Evolutionary conservation across 2,797 vertebrate genomes (phyloP), one percentile per base, ranked within the genome.

Genomic region (Emys orbicularis): DNA sequence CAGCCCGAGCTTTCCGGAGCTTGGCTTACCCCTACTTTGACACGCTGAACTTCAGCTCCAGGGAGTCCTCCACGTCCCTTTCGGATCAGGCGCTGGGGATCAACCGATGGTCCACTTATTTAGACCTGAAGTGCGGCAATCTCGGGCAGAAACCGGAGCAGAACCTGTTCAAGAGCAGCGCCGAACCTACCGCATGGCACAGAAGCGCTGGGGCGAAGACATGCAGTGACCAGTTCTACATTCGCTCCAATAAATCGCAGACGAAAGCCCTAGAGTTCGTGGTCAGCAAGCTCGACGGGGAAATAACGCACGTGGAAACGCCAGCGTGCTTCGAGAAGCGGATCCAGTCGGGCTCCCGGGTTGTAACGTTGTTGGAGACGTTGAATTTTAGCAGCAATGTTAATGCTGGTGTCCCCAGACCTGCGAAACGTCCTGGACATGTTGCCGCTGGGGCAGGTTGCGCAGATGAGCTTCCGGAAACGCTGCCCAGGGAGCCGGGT

Each of bases 11-110:
- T 86, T 99, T 99, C 98, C 98, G 99, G 79, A 99, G 99, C 97
- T 98, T 99, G 65, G 99, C 99, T 12, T 99, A 99, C 96, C 99
- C 99, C 6, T 99, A 99, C 97, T 99, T 99, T 79, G 99, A 99
- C 97, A 99, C 99, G 41, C 98, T 99, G 81, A 98, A 98, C 97
- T 97, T 99, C 79, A 99, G 99, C 97, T 99, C 99, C 52, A 98
- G 99, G n/a, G 99, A 99, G 95, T 99, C 99, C 44, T 99, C 99
- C 19, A 85, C 99, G 88, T 98, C 98, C 1, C 97, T 98, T 54
- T 98, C 99, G 12, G 99, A 99, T 93, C 98, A 98, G 81, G 99
- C 98, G 27, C 96, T 99, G 21, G 99, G 99, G 72, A 97, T 99
- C 41, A 99, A 99, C 97, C 99, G 99, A 85, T 99, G 99, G 99